Conservation (phyloP, 1,140 invertebrate genomes). For the Ceratina calcarata region DNA sequence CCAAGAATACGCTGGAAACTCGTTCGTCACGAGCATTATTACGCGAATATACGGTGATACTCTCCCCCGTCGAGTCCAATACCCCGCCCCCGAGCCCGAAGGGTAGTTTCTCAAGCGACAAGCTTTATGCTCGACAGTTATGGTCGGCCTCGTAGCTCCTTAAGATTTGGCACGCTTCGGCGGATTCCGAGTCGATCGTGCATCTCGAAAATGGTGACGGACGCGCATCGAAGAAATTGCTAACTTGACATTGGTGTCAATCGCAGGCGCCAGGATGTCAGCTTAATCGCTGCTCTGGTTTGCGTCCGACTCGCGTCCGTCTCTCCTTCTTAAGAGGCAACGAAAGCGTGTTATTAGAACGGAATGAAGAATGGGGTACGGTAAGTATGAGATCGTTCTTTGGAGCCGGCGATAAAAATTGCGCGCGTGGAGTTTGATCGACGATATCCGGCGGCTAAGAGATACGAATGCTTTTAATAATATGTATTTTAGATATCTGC, state of each 20-base stretch:
- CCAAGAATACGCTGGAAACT: slow-evolving; percentile 76
- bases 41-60: slow-evolving; percentile 73
- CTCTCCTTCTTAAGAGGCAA: neutral
- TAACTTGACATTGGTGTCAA: slow-evolving; percentile 18
- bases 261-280: neutral
- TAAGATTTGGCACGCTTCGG: slow-evolving; percentile 43
- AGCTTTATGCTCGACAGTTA: slow-evolving; percentile 39
- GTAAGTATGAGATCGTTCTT: neutral
- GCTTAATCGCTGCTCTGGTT: slow-evolving; percentile 11
- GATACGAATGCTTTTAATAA: neutral
- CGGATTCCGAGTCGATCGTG: neutral
- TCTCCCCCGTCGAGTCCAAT: slow-evolving; percentile 59
- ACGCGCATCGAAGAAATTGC: neutral
- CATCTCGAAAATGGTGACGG: neutral
- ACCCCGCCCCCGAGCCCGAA: slow-evolving; percentile 10
- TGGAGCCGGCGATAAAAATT: slow-evolving; percentile 3
- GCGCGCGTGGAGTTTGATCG: neutral
- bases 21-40: slow-evolving; percentile 77
- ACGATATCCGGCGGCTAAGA: neutral
- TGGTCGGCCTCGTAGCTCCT: slow-evolving; percentile 36
- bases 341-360: slow-evolving; percentile 31
- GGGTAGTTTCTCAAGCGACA: slow-evolving; percentile 27
- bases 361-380: neutral
- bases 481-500: neutral
- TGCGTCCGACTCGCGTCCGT: too few relatives aligned